A percentile compares a stretch with the other conserved stretches of the same genome.
These are phyloP conservation scores for Seriola dumerili DNA, from an alignment of 2,113 vertebrate species.

Conservation along the genomic window DNA sequence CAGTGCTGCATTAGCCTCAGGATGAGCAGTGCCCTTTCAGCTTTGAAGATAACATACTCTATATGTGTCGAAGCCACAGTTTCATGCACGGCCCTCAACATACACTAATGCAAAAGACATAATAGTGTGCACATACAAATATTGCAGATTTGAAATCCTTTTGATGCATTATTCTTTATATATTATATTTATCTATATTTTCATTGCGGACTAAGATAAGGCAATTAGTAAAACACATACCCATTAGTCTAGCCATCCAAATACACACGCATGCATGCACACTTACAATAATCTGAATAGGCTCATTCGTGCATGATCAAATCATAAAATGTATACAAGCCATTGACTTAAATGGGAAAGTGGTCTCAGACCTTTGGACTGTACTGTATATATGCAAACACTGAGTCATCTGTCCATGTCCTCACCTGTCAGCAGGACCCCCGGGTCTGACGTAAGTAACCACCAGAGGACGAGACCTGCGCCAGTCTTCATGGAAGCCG, in stretches of 20 bases:
- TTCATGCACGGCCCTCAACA: constrained; percentile 29
- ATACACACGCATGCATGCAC: constrained; percentile 31
- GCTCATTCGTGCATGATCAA: constrained; percentile 22
- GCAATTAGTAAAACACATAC: constrained; percentile 32
- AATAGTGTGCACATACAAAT: background rate
- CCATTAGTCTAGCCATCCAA: background rate
- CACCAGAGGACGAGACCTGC: constrained; percentile 93
- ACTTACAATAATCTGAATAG: constrained; percentile 14
- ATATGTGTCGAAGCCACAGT: constrained; percentile 49
- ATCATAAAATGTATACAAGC: constrained; percentile 15
- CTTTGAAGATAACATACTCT: constrained; percentile 63
- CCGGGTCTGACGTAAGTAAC: constrained; percentile 93
- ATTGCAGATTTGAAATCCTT: background rate
- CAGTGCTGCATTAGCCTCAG: constrained; percentile 60
- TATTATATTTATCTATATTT: background rate
- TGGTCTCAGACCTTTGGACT: too few species aligned
- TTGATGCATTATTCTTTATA: too few species aligned
- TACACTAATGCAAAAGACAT: constrained; percentile 20
- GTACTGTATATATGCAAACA: background rate
- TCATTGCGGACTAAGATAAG: background rate
- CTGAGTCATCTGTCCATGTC: background rate
- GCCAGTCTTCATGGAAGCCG: constrained; percentile 96
- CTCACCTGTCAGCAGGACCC: constrained; percentile 96
- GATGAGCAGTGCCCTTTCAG: constrained; percentile 68
- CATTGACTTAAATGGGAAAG: background rate